These are phyloP conservation scores for Drosophila cracens DNA, from an alignment of 2,888 invertebrate genomes.

Conservation along the genomic window DNA sequence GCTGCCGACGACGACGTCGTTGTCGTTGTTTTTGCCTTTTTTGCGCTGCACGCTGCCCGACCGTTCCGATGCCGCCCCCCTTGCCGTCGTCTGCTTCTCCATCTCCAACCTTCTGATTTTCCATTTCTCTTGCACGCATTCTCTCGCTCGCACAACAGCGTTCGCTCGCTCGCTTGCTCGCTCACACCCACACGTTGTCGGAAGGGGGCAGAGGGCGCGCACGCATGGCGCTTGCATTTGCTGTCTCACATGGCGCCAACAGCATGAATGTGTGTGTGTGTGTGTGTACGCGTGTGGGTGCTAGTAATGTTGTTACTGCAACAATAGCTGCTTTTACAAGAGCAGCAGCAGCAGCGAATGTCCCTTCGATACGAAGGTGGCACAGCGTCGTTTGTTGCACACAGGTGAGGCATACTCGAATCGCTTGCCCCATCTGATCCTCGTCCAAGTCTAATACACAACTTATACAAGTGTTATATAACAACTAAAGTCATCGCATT, in stretches of 20 bases:
- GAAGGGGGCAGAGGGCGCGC: conserved; percentile 44
- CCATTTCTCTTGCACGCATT: conserved; percentile 56
- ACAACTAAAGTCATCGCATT: conserved; percentile 7
- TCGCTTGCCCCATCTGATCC: conserved; percentile 51
- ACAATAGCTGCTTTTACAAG: conserved; percentile 67
- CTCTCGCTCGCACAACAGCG: conserved; percentile 50
- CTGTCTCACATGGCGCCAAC: conserved; percentile 66
- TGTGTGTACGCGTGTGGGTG: conserved; percentile 48
- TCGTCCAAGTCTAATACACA: conserved; percentile 59
- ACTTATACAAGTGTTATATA: conserved; percentile 45
- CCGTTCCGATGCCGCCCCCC: not conserved
- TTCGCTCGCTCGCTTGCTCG: conserved; percentile 50
- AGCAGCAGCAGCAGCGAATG: conserved; percentile 32
- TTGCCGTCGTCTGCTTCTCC: conserved; percentile 4
- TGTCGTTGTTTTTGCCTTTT: conserved; percentile 53
- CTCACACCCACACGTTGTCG: not conserved
- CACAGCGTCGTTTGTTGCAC: conserved; percentile 19
- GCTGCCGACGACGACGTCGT: conserved; percentile 44
- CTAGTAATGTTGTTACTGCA: conserved; percentile 79
- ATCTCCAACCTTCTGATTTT: conserved; percentile 45
- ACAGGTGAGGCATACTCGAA: conserved; percentile 14
- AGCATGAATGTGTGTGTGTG: conserved; percentile 1
- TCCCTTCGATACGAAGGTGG: conserved; percentile 49
- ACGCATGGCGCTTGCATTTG: conserved; percentile 80
- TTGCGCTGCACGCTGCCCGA: conserved; percentile 40